Evolutionary conservation across 1,140 invertebrate species (phyloP).

Genomic region (Drosophila repletoides): DNA sequence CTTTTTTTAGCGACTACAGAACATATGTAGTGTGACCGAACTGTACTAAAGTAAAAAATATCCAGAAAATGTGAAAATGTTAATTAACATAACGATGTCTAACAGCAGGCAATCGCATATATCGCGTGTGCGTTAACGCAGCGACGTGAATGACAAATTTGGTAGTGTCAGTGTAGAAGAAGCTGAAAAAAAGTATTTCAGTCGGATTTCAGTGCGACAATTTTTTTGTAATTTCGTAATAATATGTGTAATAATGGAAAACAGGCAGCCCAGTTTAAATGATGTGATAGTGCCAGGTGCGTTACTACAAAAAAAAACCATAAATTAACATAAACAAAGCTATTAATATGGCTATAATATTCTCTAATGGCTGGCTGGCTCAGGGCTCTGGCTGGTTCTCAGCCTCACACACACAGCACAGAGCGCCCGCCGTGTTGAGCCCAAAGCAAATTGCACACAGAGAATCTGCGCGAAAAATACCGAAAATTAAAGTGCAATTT

Average conservation of each 20-base stretch:
- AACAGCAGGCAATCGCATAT: constrained; percentile 13
- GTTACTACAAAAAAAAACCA: constrained; percentile 25
- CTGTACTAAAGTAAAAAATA: background rate
- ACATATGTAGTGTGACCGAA: constrained; percentile 15
- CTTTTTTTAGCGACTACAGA: constrained; percentile 24
- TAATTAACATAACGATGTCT: constrained; percentile 22
- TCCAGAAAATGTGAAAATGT: constrained; percentile 28
- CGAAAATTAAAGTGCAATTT: constrained; percentile 60
- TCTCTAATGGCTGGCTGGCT: constrained; percentile 13
- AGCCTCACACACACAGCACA: no score
- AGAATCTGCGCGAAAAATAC: constrained; percentile 40
- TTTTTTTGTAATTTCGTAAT: constrained; percentile 69
- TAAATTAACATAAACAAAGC: constrained; percentile 21
- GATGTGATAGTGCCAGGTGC: constrained; percentile 73
- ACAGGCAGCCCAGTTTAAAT: constrained; percentile 63
- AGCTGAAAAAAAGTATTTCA: constrained; percentile 76
- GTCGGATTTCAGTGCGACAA: constrained; percentile 62
- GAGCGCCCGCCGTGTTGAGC: constrained; percentile 31
- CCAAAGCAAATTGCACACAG: no score
- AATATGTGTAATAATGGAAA: constrained; percentile 76
- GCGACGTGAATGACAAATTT: constrained; percentile 32
- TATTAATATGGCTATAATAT: constrained; percentile 16
- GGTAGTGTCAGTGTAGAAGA: constrained; percentile 58
- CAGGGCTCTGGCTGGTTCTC: constrained; percentile 27
- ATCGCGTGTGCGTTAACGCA: constrained; percentile 1